Evolutionary conservation across 2,113 vertebrate genomes (phyloP), one percentile per base, ranked within the genome.

Genomic region (Rutilus rutilus): DNA sequence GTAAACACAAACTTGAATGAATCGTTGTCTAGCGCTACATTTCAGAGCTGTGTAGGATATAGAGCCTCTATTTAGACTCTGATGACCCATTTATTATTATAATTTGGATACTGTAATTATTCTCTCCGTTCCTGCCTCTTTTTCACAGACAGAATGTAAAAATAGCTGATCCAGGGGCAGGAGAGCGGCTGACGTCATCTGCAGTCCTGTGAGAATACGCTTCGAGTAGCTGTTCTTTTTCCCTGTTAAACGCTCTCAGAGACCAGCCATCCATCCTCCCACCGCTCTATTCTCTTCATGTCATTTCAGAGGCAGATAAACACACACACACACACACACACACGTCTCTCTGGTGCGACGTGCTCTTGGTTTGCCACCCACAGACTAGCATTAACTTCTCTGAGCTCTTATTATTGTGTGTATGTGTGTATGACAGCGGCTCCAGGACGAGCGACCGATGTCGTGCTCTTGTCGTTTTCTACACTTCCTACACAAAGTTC

Each of bases 101-200:
- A 25, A 80, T 79, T 60, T 19, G 57, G 25, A 80, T 54, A 25
- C 27, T 82, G 45, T 78, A 87, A 87, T 87, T 85, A 82, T 82
- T 52, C 45, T 81, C 47, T 57, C 19, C 23, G 54, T 23, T 23
- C 54, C 54, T 57, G 42, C 3, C 21, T 88, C 76, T 78, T 78
- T 85, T 64, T 75, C 33, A 3, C 64, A n/a, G 10, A 33, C 54
- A 75, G 62, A 39, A 12, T 36, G 59, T 75, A 85, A 77, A 83
- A 88, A 88, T 79, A 87, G 85, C 65, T n/a, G 19, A 57, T 23
- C 23, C 36, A 60, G 27, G 52, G 67, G 73, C 42, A 52, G 23
- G 8, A 36, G 71, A 33, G 36, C 10, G 3, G 65, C 75, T 87
- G 85, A 90, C 64, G 78, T 85, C 85, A 86, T 10, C 50, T 27